Evolutionary conservation across 2,888 invertebrate species (phyloP), one percentile per base, ranked within the genome.

Genomic region (Smittia sp.): DNA sequence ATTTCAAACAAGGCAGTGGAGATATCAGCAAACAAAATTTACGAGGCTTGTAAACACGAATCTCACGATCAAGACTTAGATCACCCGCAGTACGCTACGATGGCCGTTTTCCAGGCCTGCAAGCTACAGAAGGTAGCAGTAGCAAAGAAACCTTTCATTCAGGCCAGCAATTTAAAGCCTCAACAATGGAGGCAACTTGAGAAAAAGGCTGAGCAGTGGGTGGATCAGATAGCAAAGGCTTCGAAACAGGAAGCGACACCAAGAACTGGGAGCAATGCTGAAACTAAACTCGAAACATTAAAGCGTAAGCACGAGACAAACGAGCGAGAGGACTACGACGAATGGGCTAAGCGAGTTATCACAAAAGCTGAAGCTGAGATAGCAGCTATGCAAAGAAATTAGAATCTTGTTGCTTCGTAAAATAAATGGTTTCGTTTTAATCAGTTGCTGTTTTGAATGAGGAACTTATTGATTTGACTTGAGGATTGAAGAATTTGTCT

Each of bases 81-180:
- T 66, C 85, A 89, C 77, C 89, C 89, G 0, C 89, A 89, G 76
- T 89, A 89, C 80, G 83, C 85, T 1, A 85, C 87, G 65, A 87
- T 87, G 84, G 86, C 89, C 1, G 86, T 89, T 0, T 86, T 84
- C 77, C 86, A 87, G 76, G 87, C 88, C 24, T 87, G 88, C 80
- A 87, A 86, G 85, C 73, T 86, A 25, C 84, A 83, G 65, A 86
- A 87, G 77, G 80, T 85, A 0, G 88, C 87, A 81, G 78, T 87
- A 4, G 78, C 85, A 15, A 89, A 87, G 78, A 78, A 82, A 13
- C 86, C 86, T 78, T 78, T 89, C 15, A 79, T 86, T 66, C 82
- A 85, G 38, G 85, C 84, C 68, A 88, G 89, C 75, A 83, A 86
- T 75, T 78, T 89, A 62, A 88, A 85, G 75, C 83, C 85, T 0